These are phyloP conservation scores for Aphelinus atriplicis DNA, from an alignment of 1,140 invertebrate genomes.

Conservation along the genomic window DNA sequence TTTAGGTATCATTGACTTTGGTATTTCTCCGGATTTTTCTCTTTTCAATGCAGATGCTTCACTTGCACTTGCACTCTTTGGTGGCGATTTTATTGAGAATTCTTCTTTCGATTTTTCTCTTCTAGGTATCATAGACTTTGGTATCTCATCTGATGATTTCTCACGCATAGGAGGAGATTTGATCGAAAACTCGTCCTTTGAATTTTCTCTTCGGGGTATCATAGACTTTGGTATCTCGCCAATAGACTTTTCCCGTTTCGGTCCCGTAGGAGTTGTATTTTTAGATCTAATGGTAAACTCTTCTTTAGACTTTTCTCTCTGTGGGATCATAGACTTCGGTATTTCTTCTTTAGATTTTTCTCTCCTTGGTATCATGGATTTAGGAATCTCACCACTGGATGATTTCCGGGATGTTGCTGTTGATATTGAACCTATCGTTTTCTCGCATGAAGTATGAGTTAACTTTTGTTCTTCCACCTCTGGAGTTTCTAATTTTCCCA, in stretches of 20 bases:
- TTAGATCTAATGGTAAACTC: constrained; percentile 24
- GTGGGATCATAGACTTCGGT: constrained; percentile 36
- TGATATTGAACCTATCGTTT: neutral
- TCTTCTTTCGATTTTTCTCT: constrained; percentile 39
- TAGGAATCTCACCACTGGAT: neutral
- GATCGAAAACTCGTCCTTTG: constrained; percentile 15
- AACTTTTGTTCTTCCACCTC: too few species aligned
- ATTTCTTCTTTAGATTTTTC: constrained; percentile 31
- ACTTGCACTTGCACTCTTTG: neutral
- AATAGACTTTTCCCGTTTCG: constrained; percentile 9
- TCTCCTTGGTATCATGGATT: constrained; percentile 20
- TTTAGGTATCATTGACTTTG: constrained; percentile 20
- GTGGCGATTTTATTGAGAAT: constrained; percentile 10
- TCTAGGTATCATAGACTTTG: constrained; percentile 19
- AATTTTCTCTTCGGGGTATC: constrained; percentile 19
- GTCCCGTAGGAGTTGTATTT: neutral
- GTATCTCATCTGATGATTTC: constrained; percentile 20
- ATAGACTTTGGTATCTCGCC: constrained; percentile 28
- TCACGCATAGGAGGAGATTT: constrained; percentile 24
- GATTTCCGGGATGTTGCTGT: neutral
- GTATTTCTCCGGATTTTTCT: constrained; percentile 31
- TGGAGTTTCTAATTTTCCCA: too few species aligned
- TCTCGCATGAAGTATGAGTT: neutral
- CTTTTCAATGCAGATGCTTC: neutral
- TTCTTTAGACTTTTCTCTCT: constrained; percentile 39